phyloP scores from a whole-genome alignment of 2,797 vertebrate genomes.

The Sphenodon punctatus region DNA sequence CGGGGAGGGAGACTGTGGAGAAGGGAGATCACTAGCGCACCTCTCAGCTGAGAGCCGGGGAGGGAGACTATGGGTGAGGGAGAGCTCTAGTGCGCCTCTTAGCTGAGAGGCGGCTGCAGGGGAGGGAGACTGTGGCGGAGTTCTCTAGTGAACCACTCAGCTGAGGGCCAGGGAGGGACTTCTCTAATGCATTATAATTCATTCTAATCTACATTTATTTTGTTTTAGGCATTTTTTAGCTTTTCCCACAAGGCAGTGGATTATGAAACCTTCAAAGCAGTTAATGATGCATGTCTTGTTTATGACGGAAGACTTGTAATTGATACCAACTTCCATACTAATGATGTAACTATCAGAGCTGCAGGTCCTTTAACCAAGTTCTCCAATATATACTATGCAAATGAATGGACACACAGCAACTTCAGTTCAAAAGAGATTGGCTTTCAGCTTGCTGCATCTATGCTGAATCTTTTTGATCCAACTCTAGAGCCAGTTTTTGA shows the following conservation, averaged over 20 bases:
- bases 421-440: slow-evolving; percentile 91
- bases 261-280: slow-evolving; percentile 81
- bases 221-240: slow-evolving; percentile 86
- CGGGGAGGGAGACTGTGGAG: too few species aligned
- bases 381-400: slow-evolving; percentile 81
- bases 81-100: too few species aligned
- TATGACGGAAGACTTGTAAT: slow-evolving; percentile 89
- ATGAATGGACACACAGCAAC: slow-evolving; percentile 81
- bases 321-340: slow-evolving; percentile 82
- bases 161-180: too few species aligned
- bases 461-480: slow-evolving; percentile 86
- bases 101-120: too few species aligned
- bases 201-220: background rate
- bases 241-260: slow-evolving; percentile 84
- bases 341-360: slow-evolving; percentile 80
- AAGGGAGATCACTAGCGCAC: too few species aligned
- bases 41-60: too few species aligned
- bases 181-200: too few species aligned
- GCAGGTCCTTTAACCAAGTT: slow-evolving; percentile 92
- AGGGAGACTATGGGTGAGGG: too few species aligned
- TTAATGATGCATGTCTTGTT: slow-evolving; percentile 85
- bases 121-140: too few species aligned
- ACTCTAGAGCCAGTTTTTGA: slow-evolving; percentile 59
- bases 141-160: too few species aligned
- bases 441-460: slow-evolving; percentile 80